A percentile compares a stretch with the other conserved stretches of the same genome.
These are phyloP conservation scores for Lucinisca nassula DNA, from an alignment of 2,888 invertebrate species.

Conservation along the genomic window DNA sequence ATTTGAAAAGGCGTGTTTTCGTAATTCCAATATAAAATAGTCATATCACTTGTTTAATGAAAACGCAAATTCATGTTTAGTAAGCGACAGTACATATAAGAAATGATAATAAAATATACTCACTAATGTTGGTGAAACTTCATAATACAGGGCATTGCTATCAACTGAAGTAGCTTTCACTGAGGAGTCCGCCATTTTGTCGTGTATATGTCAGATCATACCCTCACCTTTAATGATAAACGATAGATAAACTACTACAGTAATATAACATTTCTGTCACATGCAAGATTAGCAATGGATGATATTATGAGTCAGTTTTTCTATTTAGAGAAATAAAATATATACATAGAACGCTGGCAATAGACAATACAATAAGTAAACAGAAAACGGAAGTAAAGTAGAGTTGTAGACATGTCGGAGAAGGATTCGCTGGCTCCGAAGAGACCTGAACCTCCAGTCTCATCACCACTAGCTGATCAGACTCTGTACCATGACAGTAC, in stretches of 20 bases:
- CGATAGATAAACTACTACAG: neutral
- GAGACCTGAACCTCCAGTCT: constrained; percentile 48
- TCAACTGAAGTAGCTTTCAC: constrained; percentile 66
- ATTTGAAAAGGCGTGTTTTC: no score
- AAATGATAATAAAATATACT: no score
- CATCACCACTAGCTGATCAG: constrained; percentile 59
- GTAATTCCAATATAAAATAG: no score
- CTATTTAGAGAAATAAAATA: neutral
- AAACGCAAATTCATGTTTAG: no score
- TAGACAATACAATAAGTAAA: neutral
- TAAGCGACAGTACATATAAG: no score
- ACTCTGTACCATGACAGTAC: constrained; percentile 81
- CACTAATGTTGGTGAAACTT: constrained; percentile 79
- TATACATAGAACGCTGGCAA: no score
- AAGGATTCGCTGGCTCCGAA: constrained; percentile 54
- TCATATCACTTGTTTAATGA: no score
- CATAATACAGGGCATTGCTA: constrained; percentile 77
- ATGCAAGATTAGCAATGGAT: neutral
- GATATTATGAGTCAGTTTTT: neutral
- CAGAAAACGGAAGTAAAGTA: neutral
- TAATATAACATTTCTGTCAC: neutral
- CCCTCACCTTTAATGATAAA: neutral
- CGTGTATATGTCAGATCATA: neutral
- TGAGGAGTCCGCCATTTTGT: constrained; percentile 54
- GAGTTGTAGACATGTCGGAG: constrained; percentile 51